A percentile compares a stretch with the other conserved stretches of the same genome.
These are phyloP conservation scores for Blera fallax DNA, from an alignment of 2,888 invertebrate species.

Conservation along the genomic window DNA sequence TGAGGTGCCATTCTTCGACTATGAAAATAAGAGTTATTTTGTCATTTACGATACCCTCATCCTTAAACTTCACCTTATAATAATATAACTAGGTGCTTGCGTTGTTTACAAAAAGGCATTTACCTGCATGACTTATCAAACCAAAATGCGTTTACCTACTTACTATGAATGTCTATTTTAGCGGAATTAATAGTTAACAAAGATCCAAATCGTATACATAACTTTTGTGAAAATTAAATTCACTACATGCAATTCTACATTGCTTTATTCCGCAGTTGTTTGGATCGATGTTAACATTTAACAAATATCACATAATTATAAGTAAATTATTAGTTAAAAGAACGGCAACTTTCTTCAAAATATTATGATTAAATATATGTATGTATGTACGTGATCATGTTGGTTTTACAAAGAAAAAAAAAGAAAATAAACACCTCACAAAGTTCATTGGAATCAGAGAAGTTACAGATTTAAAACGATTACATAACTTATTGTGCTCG, in stretches of 20 bases:
- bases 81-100: too few species aligned
- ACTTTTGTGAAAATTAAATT: not conserved
- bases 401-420: constrained; percentile 8
- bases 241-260: too few species aligned
- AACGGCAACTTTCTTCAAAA: not conserved
- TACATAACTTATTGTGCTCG: constrained; percentile 61
- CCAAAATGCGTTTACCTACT: too few species aligned
- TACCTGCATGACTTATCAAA: too few species aligned
- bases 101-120: too few species aligned
- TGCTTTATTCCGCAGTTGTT: not conserved
- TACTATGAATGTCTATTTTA: too few species aligned
- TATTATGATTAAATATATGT: not conserved
- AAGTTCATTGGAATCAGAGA: not conserved
- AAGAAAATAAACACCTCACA: not conserved
- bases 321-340: constrained; percentile 6
- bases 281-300: constrained; percentile 5
- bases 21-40: too few species aligned
- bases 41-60: too few species aligned
- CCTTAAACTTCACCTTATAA: too few species aligned
- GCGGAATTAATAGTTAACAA: not conserved
- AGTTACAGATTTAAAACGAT: constrained; percentile 15
- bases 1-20: too few species aligned
- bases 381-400: constrained; percentile 22
- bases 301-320: constrained; percentile 43
- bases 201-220: not conserved